Percentiles rank a stretch among this genome's conserved stretches.
Evolutionary conservation across 2,113 vertebrate genomes (phyloP).

Genomic region (Romanogobio albipinnatus): DNA sequence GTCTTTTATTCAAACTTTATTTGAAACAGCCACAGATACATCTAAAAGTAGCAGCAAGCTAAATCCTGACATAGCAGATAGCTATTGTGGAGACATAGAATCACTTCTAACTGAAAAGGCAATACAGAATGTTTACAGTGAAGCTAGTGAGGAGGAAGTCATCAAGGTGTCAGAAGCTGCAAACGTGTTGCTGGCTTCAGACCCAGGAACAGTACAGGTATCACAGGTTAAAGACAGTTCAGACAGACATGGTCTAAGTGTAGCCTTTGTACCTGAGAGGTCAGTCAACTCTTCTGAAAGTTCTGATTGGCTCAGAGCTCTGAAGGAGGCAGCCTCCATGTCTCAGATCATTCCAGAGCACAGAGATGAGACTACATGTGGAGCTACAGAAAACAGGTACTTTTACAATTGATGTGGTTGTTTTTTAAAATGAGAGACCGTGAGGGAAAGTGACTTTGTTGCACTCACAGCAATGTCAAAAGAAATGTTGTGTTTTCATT

Average conservation of each 20-base stretch:
- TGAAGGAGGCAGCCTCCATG: constrained; percentile 67
- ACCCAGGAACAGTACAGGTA: constrained; percentile 4
- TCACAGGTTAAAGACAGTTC: constrained; percentile 24
- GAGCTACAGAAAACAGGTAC: constrained; percentile 69
- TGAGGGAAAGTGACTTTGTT: background rate
- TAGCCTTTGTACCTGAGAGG: constrained; percentile 22
- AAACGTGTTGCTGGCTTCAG: constrained; percentile 44
- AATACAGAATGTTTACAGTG: constrained; percentile 4
- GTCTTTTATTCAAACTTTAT: constrained; percentile 46
- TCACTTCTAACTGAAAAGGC: background rate
- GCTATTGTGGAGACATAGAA: background rate
- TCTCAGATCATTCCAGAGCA: constrained; percentile 63
- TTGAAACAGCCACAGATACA: constrained; percentile 25
- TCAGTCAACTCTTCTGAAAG: constrained; percentile 38
- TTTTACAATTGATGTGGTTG: constrained; percentile 26
- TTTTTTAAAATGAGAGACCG: background rate
- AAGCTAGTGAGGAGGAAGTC: background rate
- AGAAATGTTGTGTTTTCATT: background rate
- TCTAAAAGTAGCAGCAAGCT: constrained; percentile 8
- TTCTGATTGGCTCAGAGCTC: constrained; percentile 69
- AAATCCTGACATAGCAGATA: background rate
- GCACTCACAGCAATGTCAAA: background rate
- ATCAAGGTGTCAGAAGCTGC: constrained; percentile 23
- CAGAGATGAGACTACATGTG: constrained; percentile 47
- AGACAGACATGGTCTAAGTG: constrained; percentile 29